Conservation (phyloP, 2,797 vertebrate genomes). For the Cephalopachus bancanus region DNA sequence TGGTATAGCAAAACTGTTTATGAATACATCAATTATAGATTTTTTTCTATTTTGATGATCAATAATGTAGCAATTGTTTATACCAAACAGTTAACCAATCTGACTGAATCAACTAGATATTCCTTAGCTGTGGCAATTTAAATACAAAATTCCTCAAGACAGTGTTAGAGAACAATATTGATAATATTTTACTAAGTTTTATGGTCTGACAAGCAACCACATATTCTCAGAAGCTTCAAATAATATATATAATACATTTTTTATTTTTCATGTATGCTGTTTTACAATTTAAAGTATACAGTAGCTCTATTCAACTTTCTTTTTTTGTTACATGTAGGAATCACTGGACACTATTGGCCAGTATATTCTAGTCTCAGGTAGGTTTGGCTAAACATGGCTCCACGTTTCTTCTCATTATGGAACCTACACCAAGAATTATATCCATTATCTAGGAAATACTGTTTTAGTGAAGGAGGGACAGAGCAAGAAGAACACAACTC, state of each 20-base stretch:
- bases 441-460: neutral
- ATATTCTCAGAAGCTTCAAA: constrained; percentile 1
- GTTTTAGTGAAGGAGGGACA: constrained; percentile 8
- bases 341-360: neutral
- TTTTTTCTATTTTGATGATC: constrained; percentile 34
- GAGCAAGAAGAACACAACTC: neutral
- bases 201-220: neutral
- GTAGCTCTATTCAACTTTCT: neutral
- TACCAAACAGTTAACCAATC: neutral
- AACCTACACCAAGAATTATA: neutral
- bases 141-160: neutral
- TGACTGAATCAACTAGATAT: neutral
- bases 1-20: neutral
- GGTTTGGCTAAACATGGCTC: neutral
- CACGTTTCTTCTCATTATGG: neutral
- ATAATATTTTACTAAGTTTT: neutral
- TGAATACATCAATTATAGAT: neutral
- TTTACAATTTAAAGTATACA: neutral
- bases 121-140: neutral
- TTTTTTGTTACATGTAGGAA: neutral
- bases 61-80: neutral
- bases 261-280: neutral
- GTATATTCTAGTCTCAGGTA: neutral
- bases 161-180: neutral
- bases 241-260: neutral